A percentile compares a stretch with the other conserved stretches of the same genome.
These are phyloP conservation scores for Carassius gibelio DNA, from an alignment of 2,113 vertebrate genomes.

Conservation along the genomic window DNA sequence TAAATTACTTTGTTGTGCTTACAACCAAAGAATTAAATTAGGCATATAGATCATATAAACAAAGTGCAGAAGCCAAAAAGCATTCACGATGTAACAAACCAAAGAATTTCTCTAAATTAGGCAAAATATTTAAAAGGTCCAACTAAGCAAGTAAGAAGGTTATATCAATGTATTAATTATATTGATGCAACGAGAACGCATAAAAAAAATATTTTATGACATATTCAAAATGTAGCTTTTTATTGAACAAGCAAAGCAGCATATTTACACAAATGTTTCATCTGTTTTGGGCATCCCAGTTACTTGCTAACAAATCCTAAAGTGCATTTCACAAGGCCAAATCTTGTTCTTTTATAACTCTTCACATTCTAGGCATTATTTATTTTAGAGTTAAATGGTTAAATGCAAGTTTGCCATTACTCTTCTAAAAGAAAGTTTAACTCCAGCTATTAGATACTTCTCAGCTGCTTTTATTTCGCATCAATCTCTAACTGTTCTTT, in stretches of 20 bases:
- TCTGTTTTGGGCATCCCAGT: constrained; percentile 9
- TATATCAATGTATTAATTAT: background rate
- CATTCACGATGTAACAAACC: too few relatives aligned
- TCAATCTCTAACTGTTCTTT: background rate
- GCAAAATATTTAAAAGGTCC: background rate
- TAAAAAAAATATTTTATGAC: background rate
- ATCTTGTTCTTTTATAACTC: constrained; percentile 47
- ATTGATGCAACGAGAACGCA: background rate
- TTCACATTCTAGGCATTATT: constrained; percentile 17
- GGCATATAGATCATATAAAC: background rate
- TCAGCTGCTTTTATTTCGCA: background rate
- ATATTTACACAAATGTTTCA: constrained; percentile 71
- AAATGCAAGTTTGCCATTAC: constrained; percentile 15
- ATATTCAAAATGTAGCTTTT: constrained; percentile 35
- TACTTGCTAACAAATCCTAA: constrained; percentile 58
- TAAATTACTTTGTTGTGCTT: background rate
- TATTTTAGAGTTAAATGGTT: background rate
- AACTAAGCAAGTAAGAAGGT: background rate
- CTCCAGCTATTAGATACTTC: background rate
- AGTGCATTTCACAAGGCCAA: constrained; percentile 62
- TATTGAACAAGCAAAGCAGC: constrained; percentile 75
- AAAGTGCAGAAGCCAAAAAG: background rate
- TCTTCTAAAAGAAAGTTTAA: background rate
- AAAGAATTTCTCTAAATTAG: background rate
- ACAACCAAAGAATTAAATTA: background rate